Base-by-base conservation (phyloP, 2,888 invertebrate species). In the Osmoderma eremita region DNA sequence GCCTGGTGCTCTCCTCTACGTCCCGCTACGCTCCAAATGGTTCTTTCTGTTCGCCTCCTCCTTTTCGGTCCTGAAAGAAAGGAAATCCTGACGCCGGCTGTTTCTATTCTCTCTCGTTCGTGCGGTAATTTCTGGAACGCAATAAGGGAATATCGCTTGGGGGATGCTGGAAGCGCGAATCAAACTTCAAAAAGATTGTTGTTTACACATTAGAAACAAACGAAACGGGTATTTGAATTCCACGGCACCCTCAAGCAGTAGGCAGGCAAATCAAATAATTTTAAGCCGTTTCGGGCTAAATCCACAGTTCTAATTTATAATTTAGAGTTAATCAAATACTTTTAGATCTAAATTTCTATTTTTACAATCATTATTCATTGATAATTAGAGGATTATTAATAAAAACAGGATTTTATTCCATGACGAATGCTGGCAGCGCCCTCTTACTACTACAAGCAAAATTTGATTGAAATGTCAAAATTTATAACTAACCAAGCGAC, bases 161-260 rank as follows among this genome's bases (percentile, higher is more conserved):
- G 13, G 45, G 17, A 13, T 1, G 48, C 61, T 24, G 30, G 24
- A 24, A 39, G 15, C 15, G 53, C 3, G 17, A 17, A 17, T 38
- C 15, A 24, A 64, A 64, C 53, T 41, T 64, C 64, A 45, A 50
- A 63, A 63, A 50, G 42, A 20, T 61, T 56, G 39, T 22, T 54
- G 53, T 18, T 18, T 53, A 24, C 36, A 45, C 58, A 36, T 67
- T 67, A 67, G 42, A 67, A 67, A 67, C 63, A 67, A 67, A 53
- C 51, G 63, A 67, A 50, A 58, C 30, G n/a, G 38, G 17, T 12
- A 38, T 38, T 17, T 36, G 22, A 22, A 50, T 62, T 62, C 48
- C 62, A 62, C 38, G 67, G 65, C 65, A 61, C 65, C 41, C 65
- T 65, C 49, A 15, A 45, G 49, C 13, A 39, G 38, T 30, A 20